Evolutionary conservation across 2,797 vertebrate genomes (phyloP).

Genomic region (Mus caroli): DNA sequence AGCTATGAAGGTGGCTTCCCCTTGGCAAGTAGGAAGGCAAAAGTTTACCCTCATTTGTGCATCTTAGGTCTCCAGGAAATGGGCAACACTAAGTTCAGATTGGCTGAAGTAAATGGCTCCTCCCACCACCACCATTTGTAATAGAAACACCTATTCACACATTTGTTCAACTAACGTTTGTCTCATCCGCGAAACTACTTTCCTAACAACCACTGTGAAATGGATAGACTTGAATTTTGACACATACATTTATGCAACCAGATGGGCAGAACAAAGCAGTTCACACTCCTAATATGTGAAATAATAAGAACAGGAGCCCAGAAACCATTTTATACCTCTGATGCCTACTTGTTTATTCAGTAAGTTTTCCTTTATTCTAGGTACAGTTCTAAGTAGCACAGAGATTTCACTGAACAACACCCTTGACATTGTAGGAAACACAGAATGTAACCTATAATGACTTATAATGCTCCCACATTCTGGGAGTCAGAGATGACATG

Average conservation of each 20-base stretch:
- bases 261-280: background rate
- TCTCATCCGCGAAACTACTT: background rate
- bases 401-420: background rate
- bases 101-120: background rate
- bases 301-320: background rate
- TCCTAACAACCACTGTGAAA: slow-evolving; percentile 13
- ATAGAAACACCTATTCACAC: background rate
- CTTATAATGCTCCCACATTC: background rate
- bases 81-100: background rate
- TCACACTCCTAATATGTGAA: background rate
- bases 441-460: background rate
- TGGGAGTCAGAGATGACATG: background rate
- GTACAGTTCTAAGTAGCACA: background rate
- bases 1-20: background rate
- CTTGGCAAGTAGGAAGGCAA: background rate
- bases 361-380: background rate
- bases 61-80: background rate
- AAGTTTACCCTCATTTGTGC: background rate
- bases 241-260: background rate
- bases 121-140: background rate
- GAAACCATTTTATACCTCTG: background rate
- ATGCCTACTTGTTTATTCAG: background rate
- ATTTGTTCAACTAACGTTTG: background rate
- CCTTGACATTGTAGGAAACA: background rate
- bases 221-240: background rate